Evolutionary conservation across 2,888 invertebrate genomes (phyloP).

Genomic region (Heteromyza rotundicornis): DNA sequence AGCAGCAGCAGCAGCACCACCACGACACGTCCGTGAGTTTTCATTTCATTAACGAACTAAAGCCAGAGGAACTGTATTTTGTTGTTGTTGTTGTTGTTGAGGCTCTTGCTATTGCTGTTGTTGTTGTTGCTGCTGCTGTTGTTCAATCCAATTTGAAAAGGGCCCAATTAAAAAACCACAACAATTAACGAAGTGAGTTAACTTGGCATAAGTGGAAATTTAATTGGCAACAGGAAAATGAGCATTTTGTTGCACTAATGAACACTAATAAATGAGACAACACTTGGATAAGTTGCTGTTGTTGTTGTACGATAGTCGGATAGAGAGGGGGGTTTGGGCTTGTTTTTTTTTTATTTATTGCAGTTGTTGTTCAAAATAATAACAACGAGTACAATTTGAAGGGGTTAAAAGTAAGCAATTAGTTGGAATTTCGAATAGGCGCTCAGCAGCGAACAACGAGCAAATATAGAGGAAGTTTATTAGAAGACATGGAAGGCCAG

Average conservation of each 20-base stretch:
- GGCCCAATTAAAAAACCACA: constrained; percentile 59
- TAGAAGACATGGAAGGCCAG: not conserved
- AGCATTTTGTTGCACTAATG: constrained; percentile 60
- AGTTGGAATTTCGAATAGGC: constrained; percentile 54
- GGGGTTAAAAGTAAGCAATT: constrained; percentile 58
- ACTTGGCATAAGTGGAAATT: constrained; percentile 59
- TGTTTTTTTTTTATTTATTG: too few relatives aligned
- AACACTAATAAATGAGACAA: constrained; percentile 59
- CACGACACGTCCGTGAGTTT: constrained; percentile 23
- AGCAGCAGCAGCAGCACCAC: not conserved
- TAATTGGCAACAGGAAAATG: constrained; percentile 59
- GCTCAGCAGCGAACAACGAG: constrained; percentile 44
- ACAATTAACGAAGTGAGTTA: constrained; percentile 58
- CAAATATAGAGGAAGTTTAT: constrained; percentile 2
- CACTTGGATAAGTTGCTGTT: constrained; percentile 40
- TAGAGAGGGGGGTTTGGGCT: too few relatives aligned
- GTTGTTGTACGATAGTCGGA: too few relatives aligned
- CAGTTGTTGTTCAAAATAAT: constrained; percentile 43
- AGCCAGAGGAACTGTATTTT: constrained; percentile 9
- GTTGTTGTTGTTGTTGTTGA: constrained; percentile 9
- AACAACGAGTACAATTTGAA: constrained; percentile 53
- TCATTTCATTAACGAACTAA: constrained; percentile 32
- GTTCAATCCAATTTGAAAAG: constrained; percentile 49
- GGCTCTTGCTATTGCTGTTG: constrained; percentile 22
- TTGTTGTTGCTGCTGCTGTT: constrained; percentile 33